phyloP scores from a whole-genome alignment of 2,797 vertebrate species.

The Oophaga sylvatica region DNA sequence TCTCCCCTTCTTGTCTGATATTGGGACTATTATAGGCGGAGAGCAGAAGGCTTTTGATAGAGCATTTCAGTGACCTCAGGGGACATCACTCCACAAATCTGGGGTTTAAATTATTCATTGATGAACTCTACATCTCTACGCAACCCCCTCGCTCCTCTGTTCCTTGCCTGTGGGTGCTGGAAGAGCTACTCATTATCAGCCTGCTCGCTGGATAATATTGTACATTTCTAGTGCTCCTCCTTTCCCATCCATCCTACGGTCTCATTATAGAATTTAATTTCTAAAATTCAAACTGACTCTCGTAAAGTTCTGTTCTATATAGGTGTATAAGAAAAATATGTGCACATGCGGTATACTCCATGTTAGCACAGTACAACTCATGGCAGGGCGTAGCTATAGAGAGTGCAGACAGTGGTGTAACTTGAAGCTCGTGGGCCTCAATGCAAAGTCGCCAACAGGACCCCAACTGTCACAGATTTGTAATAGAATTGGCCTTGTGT shows the following conservation, averaged over 20 bases:
- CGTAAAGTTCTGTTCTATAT: not conserved
- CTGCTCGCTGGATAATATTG: not conserved
- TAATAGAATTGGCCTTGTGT: too few relatives aligned
- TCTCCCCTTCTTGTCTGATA: not conserved
- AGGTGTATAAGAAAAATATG: not conserved
- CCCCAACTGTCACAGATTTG: too few relatives aligned
- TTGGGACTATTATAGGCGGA: slow-evolving; percentile 19
- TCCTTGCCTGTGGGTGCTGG: slow-evolving; percentile 39
- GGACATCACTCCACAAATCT: slow-evolving; percentile 45
- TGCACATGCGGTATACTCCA: not conserved
- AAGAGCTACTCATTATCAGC: slow-evolving; percentile 31
- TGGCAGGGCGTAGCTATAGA: not conserved
- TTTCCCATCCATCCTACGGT: not conserved
- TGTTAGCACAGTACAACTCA: too few relatives aligned
- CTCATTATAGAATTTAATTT: not conserved
- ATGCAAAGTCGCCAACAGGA: too few relatives aligned
- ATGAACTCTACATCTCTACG: slow-evolving; percentile 17
- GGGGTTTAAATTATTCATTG: slow-evolving; percentile 53
- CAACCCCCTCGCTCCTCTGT: slow-evolving; percentile 14
- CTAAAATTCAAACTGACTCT: not conserved
- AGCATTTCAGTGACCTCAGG: slow-evolving; percentile 44
- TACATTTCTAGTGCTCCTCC: not conserved
- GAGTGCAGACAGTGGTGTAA: too few relatives aligned
- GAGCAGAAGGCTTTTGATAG: slow-evolving; percentile 39
- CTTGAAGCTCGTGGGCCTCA: too few relatives aligned